phyloP scores from a whole-genome alignment of 2,113 vertebrate species.

The Echinops telfairi region DNA sequence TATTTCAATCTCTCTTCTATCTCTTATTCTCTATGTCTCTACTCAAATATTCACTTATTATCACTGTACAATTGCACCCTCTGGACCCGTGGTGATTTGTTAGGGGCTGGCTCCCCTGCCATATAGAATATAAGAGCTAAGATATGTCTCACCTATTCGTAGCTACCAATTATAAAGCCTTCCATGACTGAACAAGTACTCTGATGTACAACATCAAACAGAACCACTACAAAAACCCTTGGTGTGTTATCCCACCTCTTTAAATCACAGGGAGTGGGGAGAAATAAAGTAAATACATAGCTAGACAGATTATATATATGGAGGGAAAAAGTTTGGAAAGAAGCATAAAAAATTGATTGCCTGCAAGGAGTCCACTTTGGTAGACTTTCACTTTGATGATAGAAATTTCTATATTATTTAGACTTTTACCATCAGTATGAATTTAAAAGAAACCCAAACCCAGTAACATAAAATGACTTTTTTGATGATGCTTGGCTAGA shows the following conservation, averaged over 20 bases:
- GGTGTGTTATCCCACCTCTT: not conserved
- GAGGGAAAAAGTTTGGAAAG: not conserved
- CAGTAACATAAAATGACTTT: not conserved
- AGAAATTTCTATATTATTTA: not conserved
- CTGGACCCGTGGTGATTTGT: too few relatives aligned
- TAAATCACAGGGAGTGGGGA: not conserved
- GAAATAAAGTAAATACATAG: not conserved
- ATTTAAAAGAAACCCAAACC: constrained; percentile 21
- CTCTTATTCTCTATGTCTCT: too few relatives aligned
- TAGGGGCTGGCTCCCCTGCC: too few relatives aligned
- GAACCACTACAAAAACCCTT: not conserved
- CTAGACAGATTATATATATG: not conserved
- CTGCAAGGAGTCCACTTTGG: not conserved
- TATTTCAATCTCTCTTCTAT: too few relatives aligned
- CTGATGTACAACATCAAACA: not conserved
- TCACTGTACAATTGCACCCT: too few relatives aligned
- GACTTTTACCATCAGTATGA: not conserved
- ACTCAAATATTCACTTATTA: too few relatives aligned
- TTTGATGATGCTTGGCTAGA: not conserved
- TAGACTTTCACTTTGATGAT: not conserved
- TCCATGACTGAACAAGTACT: not conserved
- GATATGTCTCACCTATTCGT: not conserved
- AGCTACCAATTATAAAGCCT: not conserved
- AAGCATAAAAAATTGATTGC: not conserved
- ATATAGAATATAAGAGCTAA: not conserved